Evolutionary conservation across 2,888 invertebrate genomes (phyloP).

Genomic region (Stegana nigrithorax): DNA sequence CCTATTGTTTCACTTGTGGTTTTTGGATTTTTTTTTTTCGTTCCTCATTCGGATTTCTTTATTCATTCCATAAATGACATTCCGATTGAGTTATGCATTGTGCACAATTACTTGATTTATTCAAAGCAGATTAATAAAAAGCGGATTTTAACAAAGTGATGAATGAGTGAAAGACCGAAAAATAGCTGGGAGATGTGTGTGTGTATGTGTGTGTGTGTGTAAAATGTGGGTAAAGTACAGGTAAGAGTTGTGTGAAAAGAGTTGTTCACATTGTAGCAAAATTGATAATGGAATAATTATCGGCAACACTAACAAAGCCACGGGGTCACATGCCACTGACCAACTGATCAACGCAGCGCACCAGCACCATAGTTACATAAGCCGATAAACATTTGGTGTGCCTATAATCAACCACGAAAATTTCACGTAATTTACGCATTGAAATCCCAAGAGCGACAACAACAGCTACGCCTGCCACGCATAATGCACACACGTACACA

Average conservation of each 20-base stretch:
- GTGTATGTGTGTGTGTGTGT: too few species aligned
- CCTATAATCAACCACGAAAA: constrained; percentile 13
- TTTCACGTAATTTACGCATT: constrained; percentile 23
- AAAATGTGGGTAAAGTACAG: too few species aligned
- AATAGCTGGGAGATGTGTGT: too few species aligned
- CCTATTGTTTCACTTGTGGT: too few species aligned
- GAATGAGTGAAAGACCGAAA: too few species aligned
- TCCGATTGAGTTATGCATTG: constrained; percentile 52
- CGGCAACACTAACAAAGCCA: neutral
- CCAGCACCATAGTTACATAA: constrained; percentile 7
- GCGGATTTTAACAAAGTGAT: too few species aligned
- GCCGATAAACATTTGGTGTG: constrained; percentile 14
- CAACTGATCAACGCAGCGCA: neutral
- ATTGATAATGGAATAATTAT: neutral
- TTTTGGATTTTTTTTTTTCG: neutral
- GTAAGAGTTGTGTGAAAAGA: too few species aligned
- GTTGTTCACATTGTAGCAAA: too few species aligned
- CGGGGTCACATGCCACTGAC: neutral
- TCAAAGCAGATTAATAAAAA: neutral
- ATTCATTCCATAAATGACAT: constrained; percentile 51
- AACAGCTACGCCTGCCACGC: constrained; percentile 14
- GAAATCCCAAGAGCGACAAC: constrained; percentile 15
- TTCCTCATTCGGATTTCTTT: constrained; percentile 32
- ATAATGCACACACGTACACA: constrained; percentile 33
- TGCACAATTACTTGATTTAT: constrained; percentile 6